Evolutionary conservation across 2,113 vertebrate species (phyloP).

Genomic region (Sorex araneus): DNA sequence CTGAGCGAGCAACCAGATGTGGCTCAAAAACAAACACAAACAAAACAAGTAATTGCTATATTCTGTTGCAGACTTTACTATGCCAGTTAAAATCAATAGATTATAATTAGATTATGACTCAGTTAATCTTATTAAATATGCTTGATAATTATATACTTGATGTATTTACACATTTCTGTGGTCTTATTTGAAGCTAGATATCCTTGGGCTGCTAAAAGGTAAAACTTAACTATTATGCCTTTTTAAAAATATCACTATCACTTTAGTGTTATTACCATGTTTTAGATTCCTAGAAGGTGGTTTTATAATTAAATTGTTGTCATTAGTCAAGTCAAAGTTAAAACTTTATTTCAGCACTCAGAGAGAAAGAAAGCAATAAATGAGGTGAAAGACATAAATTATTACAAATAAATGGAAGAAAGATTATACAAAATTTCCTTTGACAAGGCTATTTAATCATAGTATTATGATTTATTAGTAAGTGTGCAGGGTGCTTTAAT

Average conservation of each 20-base stretch:
- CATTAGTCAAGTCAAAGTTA: conserved; percentile 21
- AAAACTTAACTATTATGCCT: conserved; percentile 55
- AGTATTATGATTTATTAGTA: neutral
- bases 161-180: conserved; percentile 36
- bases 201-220: conserved; percentile 36
- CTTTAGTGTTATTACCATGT: conserved; percentile 33
- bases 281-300: conserved; percentile 66
- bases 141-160: conserved; percentile 38
- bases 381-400: conserved; percentile 52
- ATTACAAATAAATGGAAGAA: conserved; percentile 56
- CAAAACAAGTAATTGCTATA: neutral
- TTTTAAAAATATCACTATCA: conserved; percentile 59
- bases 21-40: too few species aligned
- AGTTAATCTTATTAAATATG: conserved; percentile 64
- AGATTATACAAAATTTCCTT: conserved; percentile 56
- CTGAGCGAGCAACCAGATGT: too few species aligned
- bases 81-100: neutral
- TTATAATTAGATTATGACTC: conserved; percentile 48
- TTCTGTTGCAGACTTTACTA: conserved; percentile 47
- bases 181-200: conserved; percentile 54
- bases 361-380: conserved; percentile 63
- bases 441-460: conserved; percentile 61
- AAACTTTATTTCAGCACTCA: conserved; percentile 55
- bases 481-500: neutral
- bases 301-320: conserved; percentile 47